A percentile compares a stretch with the other conserved stretches of the same genome.
These are phyloP conservation scores for Hypanus sabinus DNA, from an alignment of 2,113 vertebrate genomes.

Conservation along the genomic window DNA sequence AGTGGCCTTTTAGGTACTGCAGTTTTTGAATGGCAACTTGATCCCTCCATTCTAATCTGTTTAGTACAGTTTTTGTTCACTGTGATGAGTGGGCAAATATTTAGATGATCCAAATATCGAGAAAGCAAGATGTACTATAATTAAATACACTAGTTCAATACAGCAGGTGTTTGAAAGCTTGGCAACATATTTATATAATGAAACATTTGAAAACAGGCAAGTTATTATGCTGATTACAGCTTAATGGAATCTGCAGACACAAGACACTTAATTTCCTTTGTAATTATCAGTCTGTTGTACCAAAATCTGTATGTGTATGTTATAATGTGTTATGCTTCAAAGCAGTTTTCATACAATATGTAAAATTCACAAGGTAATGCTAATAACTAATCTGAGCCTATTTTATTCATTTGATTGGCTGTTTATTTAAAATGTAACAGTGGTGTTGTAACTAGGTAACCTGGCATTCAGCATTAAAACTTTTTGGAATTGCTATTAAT, in stretches of 20 bases:
- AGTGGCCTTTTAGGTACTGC: slow-evolving; percentile 50
- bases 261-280: slow-evolving; percentile 72
- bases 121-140: slow-evolving; percentile 64
- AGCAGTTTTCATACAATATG: slow-evolving; percentile 2
- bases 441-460: background rate
- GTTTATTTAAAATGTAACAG: background rate
- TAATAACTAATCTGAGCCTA: background rate
- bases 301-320: slow-evolving; percentile 56
- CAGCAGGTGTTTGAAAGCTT: slow-evolving; percentile 67
- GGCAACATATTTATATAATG: slow-evolving; percentile 60
- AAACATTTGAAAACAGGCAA: slow-evolving; percentile 78
- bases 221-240: slow-evolving; percentile 61
- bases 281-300: slow-evolving; percentile 53
- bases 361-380: slow-evolving; percentile 15
- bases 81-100: slow-evolving; percentile 79
- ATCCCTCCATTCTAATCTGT: slow-evolving; percentile 68
- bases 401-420: background rate
- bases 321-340: slow-evolving; percentile 48
- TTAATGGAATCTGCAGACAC: slow-evolving; percentile 59
- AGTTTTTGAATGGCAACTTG: slow-evolving; percentile 56
- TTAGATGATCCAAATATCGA: slow-evolving; percentile 64
- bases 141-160: slow-evolving; percentile 61
- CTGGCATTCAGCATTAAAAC: background rate
- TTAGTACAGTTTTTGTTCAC: slow-evolving; percentile 70
- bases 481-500: background rate